Evolutionary conservation across 2,797 vertebrate genomes (phyloP).

Genomic region (Danio kyathit): DNA sequence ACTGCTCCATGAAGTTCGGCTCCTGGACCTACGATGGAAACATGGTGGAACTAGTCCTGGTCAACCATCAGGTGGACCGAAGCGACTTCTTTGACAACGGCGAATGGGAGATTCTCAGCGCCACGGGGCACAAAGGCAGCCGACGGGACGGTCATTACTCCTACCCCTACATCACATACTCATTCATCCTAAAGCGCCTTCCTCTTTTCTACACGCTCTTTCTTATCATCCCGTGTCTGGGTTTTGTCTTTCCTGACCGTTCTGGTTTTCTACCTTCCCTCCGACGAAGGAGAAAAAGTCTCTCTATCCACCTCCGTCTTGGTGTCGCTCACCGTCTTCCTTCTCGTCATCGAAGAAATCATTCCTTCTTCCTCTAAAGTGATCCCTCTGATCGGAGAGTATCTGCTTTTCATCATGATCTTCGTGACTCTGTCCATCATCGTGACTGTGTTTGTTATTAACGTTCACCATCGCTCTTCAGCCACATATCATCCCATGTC

Average conservation of each 20-base stretch:
- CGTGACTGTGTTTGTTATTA: slow-evolving; percentile 96
- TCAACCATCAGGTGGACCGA: slow-evolving; percentile 90
- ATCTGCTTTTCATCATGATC: slow-evolving; percentile 98
- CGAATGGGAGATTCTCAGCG: slow-evolving; percentile 95
- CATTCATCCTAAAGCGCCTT: slow-evolving; percentile 92
- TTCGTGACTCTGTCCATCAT: slow-evolving; percentile 98
- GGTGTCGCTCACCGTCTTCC: slow-evolving; percentile 97
- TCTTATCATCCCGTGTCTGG: slow-evolving; percentile 94
- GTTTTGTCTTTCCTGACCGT: slow-evolving; percentile 93
- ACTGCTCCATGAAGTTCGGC: slow-evolving; percentile 98
- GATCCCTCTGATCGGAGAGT: slow-evolving; percentile 96
- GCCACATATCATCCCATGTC: slow-evolving; percentile 97
- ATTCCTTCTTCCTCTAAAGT: slow-evolving; percentile 98
- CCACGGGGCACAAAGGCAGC: slow-evolving; percentile 88
- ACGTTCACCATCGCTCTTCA: slow-evolving; percentile 95
- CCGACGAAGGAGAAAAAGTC: slow-evolving; percentile 97
- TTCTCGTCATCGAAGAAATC: slow-evolving; percentile 97
- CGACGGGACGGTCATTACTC: slow-evolving; percentile 86
- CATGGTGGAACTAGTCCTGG: slow-evolving; percentile 93
- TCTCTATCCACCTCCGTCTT: slow-evolving; percentile 95
- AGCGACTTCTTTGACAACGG: slow-evolving; percentile 98
- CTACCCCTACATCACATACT: slow-evolving; percentile 93
- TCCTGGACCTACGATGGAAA: slow-evolving; percentile 96
- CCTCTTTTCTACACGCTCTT: slow-evolving; percentile 97
- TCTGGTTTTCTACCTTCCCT: slow-evolving; percentile 96